Base-by-base conservation (phyloP, 2,888 invertebrate genomes). In the Drosophila kanekoi region DNA sequence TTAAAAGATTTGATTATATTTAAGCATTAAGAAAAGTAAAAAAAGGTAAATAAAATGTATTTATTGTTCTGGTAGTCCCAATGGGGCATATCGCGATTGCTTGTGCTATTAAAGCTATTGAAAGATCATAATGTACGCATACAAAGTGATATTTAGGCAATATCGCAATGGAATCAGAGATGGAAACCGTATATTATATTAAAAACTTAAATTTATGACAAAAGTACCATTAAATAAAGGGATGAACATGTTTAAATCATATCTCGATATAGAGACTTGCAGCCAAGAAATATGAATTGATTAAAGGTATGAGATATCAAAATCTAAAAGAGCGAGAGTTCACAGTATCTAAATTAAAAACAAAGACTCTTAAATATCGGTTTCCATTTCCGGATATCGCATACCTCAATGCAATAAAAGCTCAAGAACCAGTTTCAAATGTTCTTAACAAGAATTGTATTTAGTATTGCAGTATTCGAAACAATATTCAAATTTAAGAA, bases 1-100 rank as follows among this genome's bases (percentile, higher is more conserved):
- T 89, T 88, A 74, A 85, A 87, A 87, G 89, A 90, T 89, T 90
- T 90, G 90, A 87, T 90, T 86, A 87, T 53, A 74, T 77, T 72
- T 87, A 87, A 87, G 87, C 72, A 74, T 69, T 78, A 67, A 64
- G 66, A 83, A 62, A 66, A 63, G 62, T 65, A 49, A 20, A 41
- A 79, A 74, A 67, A 38, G 47, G 58, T 57, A 52, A 61, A 59
- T 70, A 51, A 71, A 62, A 69, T 56, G 40, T 80, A 80, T 80
- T 86, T 80, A 80, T 86, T 77, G 77, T 80, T 80, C 41, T 52
- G 43, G 40, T 63, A 48, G 40, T 59, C 51, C 51, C 57, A 13
- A 57, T 44, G 13, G 44, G 43, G 40, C 38, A 59, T 40, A 56
- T 69, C 61, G 43, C 40, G 48, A 63, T 66, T 43, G 59, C 58